Conservation (phyloP, 2,113 vertebrate species). For the Xenotilapia caudafasciata region DNA sequence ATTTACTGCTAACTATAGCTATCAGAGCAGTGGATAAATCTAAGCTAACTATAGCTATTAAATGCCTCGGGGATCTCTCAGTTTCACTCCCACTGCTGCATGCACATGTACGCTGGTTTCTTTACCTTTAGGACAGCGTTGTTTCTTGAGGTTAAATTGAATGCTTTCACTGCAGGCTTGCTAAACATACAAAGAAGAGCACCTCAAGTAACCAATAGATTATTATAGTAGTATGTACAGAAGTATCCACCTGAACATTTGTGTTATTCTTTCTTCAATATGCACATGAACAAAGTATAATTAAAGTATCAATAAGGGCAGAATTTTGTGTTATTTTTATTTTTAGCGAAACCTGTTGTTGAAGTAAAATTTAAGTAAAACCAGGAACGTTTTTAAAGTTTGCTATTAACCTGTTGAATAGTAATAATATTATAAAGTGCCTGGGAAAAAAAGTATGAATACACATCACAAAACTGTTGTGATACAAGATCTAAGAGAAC, state of each 20-base stretch:
- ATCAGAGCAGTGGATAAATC: conserved; percentile 56
- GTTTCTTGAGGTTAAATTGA: background rate
- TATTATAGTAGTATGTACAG: background rate
- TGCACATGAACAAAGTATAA: background rate
- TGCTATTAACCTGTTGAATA: background rate
- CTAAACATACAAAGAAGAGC: background rate
- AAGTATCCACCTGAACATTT: background rate
- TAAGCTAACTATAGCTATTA: conserved; percentile 47
- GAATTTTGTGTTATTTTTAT: background rate
- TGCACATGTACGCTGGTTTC: background rate
- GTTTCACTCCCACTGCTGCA: background rate
- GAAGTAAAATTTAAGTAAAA: background rate
- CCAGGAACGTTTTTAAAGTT: background rate
- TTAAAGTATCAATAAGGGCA: background rate
- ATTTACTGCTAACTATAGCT: conserved; percentile 67
- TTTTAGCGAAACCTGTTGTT: background rate
- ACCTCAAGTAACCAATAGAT: background rate
- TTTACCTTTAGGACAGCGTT: background rate
- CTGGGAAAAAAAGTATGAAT: background rate
- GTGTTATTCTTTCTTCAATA: background rate
- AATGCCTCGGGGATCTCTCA: conserved; percentile 9
- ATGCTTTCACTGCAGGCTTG: background rate
- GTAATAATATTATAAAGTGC: background rate
- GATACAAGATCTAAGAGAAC: background rate
- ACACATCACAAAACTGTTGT: background rate